A percentile compares a stretch with the other conserved stretches of the same genome.
Evolutionary conservation across 2,888 invertebrate species (phyloP).

Genomic region (Trachelus tabidus): DNA sequence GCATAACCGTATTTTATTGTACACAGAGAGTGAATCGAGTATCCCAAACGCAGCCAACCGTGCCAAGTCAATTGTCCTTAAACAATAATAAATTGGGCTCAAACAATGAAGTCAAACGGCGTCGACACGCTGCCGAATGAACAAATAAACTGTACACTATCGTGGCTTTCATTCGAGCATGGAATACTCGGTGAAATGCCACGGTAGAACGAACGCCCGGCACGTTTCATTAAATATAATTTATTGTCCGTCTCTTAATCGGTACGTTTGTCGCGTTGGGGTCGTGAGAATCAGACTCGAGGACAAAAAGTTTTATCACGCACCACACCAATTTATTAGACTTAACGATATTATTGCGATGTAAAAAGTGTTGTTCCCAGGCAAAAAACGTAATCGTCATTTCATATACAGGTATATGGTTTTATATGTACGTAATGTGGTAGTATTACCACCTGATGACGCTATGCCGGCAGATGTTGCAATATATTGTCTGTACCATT

Average conservation of each 20-base stretch:
- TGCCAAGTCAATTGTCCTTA: conserved; percentile 2
- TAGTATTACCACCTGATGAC: background rate
- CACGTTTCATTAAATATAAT: conserved; percentile 6
- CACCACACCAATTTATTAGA: background rate
- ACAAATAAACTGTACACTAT: background rate
- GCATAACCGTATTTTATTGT: background rate
- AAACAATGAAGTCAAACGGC: conserved; percentile 4
- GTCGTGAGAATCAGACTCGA: background rate
- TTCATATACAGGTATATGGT: background rate
- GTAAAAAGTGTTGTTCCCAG: background rate
- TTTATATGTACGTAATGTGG: background rate
- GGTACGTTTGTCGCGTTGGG: background rate
- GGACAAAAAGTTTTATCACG: background rate
- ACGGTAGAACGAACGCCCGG: conserved; percentile 2
- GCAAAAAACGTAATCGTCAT: background rate
- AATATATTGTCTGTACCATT: background rate
- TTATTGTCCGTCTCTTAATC: background rate
- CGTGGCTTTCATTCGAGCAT: background rate
- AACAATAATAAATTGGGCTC: conserved; percentile 5
- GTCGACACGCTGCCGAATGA: background rate
- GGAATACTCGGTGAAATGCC: background rate
- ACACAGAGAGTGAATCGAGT: background rate
- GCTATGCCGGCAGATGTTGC: background rate
- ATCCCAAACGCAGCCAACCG: background rate
- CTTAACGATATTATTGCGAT: background rate